Percentiles rank a stretch among this genome's conserved stretches.
Evolutionary conservation across 2,888 invertebrate genomes (phyloP).

Genomic region (Drosophila leonis): DNA sequence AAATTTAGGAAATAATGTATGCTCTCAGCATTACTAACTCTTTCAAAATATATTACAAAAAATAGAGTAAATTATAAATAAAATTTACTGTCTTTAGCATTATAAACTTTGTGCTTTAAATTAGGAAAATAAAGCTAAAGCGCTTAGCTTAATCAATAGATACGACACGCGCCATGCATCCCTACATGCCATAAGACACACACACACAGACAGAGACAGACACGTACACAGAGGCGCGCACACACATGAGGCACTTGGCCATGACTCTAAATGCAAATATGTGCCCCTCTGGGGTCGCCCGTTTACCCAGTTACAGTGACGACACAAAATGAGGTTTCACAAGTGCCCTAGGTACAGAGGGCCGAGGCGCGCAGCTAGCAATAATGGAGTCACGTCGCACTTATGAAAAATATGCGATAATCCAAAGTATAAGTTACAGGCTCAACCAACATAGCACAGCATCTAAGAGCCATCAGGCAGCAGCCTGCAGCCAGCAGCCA

Average conservation of each 20-base stretch:
- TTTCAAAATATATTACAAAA: background rate
- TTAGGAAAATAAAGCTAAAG: constrained; percentile 40
- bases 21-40: background rate
- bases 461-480: constrained; percentile 4
- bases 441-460: constrained; percentile 15
- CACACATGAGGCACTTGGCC: constrained; percentile 44
- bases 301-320: constrained; percentile 58
- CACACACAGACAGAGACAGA: constrained; percentile 16
- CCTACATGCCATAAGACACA: constrained; percentile 23
- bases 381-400: constrained; percentile 82
- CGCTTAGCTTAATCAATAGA: constrained; percentile 62
- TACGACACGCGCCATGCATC: constrained; percentile 36
- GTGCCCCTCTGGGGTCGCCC: constrained; percentile 44
- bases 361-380: constrained; percentile 39
- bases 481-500: background rate
- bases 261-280: constrained; percentile 66
- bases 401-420: constrained; percentile 83
- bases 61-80: background rate
- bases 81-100: background rate
- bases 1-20: background rate
- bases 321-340: constrained; percentile 61
- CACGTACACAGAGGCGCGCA: constrained; percentile 19
- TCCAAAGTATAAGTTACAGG: constrained; percentile 69
- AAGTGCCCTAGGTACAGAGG: constrained; percentile 29
- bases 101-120: constrained; percentile 46